Conservation (phyloP, 1,140 invertebrate species). For the Brachionus manjavacas region DNA sequence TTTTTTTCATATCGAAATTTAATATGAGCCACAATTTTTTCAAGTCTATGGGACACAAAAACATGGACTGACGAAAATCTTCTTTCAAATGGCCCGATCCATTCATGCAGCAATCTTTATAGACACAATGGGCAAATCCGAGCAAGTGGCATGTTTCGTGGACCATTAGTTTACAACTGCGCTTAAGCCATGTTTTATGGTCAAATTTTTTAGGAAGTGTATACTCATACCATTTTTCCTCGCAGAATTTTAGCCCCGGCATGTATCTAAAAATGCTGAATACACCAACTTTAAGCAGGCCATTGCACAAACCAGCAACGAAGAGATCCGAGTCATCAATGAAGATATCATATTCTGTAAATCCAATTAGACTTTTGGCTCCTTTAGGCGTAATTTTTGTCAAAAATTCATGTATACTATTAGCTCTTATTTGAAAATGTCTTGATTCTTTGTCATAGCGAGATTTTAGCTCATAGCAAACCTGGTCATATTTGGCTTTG, state of each 20-base stretch:
- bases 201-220: slow-evolving; percentile 42
- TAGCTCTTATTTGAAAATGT: slow-evolving; percentile 48
- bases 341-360: slow-evolving; percentile 51
- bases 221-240: slow-evolving; percentile 49
- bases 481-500: slow-evolving; percentile 43
- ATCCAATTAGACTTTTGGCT: slow-evolving; percentile 50
- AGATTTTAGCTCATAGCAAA: slow-evolving; percentile 45
- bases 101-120: slow-evolving; percentile 53
- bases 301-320: slow-evolving; percentile 53
- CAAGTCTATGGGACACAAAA: slow-evolving; percentile 53
- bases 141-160: slow-evolving; percentile 53
- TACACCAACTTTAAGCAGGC: slow-evolving; percentile 48
- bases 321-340: slow-evolving; percentile 50
- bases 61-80: slow-evolving; percentile 52
- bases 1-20: slow-evolving; percentile 47
- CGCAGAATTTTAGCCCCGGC: slow-evolving; percentile 48
- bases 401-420: slow-evolving; percentile 47
- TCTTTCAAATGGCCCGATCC: slow-evolving; percentile 51
- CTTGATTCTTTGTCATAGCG: slow-evolving; percentile 46
- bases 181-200: slow-evolving; percentile 44
- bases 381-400: slow-evolving; percentile 47
- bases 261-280: slow-evolving; percentile 52
- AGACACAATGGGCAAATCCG: slow-evolving; percentile 52
- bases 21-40: slow-evolving; percentile 50
- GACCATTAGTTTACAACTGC: slow-evolving; percentile 48